phyloP scores from a whole-genome alignment of 2,113 vertebrate species.

The Hiodon tergisus region DNA sequence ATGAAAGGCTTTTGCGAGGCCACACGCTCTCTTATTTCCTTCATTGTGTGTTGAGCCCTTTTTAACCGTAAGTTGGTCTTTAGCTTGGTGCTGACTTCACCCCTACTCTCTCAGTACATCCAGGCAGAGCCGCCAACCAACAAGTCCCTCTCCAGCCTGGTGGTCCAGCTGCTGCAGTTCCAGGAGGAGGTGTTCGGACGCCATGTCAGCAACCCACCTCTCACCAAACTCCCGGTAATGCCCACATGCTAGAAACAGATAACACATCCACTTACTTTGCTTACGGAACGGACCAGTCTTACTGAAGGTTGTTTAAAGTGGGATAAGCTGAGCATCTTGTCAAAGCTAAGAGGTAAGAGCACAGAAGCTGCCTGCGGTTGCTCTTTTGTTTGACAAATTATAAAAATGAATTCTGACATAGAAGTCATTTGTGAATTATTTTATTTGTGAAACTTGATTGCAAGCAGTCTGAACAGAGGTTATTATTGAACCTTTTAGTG shows the following conservation, averaged over 20 bases:
- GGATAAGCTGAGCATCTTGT: too few relatives aligned
- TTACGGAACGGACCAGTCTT: too few relatives aligned
- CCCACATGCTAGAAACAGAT: neutral
- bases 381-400: too few relatives aligned
- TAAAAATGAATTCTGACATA: too few relatives aligned
- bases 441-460: too few relatives aligned
- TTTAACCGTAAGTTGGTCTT: neutral
- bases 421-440: too few relatives aligned
- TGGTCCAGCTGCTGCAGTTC: conserved; percentile 93
- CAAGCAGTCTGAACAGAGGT: too few relatives aligned
- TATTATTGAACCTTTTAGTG: too few relatives aligned
- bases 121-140: conserved; percentile 95
- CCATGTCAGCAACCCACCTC: conserved; percentile 94
- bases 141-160: conserved; percentile 92
- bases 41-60: neutral
- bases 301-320: too few relatives aligned
- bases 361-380: too few relatives aligned
- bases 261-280: neutral
- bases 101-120: conserved; percentile 72
- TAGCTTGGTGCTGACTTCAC: neutral
- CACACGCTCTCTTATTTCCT: neutral
- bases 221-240: conserved; percentile 83
- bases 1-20: neutral
- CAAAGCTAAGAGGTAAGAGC: too few relatives aligned
- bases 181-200: conserved; percentile 96